These are phyloP conservation scores for Arnoldichthys spilopterus DNA, from an alignment of 2,797 vertebrate species.

Conservation along the genomic window DNA sequence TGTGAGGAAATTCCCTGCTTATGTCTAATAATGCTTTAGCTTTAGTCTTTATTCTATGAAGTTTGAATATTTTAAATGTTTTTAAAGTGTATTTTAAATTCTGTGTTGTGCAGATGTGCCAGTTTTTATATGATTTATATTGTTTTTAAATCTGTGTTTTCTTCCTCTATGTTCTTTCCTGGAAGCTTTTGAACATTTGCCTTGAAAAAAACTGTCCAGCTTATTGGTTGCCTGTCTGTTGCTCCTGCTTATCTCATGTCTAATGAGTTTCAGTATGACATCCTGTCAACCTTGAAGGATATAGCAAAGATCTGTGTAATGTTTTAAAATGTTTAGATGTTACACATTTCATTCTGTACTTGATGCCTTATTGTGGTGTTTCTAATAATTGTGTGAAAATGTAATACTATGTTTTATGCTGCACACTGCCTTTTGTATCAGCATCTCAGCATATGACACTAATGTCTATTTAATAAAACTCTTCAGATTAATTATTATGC, in stretches of 20 bases:
- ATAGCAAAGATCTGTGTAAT: not conserved
- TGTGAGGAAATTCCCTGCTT: not conserved
- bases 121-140: not conserved
- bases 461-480: slow-evolving; percentile 68
- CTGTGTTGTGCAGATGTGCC: not conserved
- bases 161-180: slow-evolving; percentile 27
- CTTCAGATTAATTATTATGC: slow-evolving; percentile 20
- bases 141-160: slow-evolving; percentile 49
- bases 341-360: slow-evolving; percentile 3
- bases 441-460: slow-evolving; percentile 36
- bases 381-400: not conserved
- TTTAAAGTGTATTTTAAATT: slow-evolving; percentile 18
- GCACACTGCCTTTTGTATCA: slow-evolving; percentile 23
- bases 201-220: slow-evolving; percentile 9
- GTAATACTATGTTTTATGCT: slow-evolving; percentile 26
- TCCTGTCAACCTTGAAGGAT: not conserved
- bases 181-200: slow-evolving; percentile 24
- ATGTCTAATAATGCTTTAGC: not conserved
- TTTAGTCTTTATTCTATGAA: not conserved
- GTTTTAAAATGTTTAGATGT: slow-evolving; percentile 1
- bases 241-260: not conserved
- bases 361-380: not conserved
- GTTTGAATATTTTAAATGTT: slow-evolving; percentile 46
- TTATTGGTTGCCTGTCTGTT: not conserved
- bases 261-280: not conserved